phyloP scores from a whole-genome alignment of 1,140 invertebrate genomes.

The Patella vulgata region DNA sequence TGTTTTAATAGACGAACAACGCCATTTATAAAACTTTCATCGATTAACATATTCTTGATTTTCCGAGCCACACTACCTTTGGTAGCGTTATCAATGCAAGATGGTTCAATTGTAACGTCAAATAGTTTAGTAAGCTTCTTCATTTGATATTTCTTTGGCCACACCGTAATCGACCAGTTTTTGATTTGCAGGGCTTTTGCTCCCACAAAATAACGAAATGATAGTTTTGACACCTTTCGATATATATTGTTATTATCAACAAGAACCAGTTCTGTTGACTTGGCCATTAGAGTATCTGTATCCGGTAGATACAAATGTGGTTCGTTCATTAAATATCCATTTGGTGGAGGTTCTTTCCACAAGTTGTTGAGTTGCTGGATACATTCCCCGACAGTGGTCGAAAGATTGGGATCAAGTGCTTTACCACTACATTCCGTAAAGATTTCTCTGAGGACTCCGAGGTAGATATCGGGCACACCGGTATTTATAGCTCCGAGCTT shows the following conservation, averaged over 20 bases:
- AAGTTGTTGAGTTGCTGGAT: constrained; percentile 33
- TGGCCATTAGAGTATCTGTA: constrained; percentile 9
- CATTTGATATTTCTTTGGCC: too few relatives aligned
- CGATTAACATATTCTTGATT: constrained; percentile 26
- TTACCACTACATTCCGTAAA: constrained; percentile 21
- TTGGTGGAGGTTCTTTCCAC: neutral
- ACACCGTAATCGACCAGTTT: constrained; percentile 7
- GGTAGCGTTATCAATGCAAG: too few relatives aligned
- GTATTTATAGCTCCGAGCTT: too few relatives aligned
- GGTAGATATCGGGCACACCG: too few relatives aligned
- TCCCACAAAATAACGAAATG: constrained; percentile 22
- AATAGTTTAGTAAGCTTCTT: too few relatives aligned
- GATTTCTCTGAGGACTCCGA: constrained; percentile 28
- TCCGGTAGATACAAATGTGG: constrained; percentile 45
- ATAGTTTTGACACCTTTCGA: constrained; percentile 7
- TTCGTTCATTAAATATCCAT: constrained; percentile 8
- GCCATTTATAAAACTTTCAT: constrained; percentile 28
- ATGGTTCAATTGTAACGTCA: too few relatives aligned
- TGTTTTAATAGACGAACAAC: constrained; percentile 28
- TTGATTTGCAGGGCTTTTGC: constrained; percentile 16
- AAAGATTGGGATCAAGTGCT: constrained; percentile 37
- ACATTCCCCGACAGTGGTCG: constrained; percentile 31
- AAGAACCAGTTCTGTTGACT: constrained; percentile 28
- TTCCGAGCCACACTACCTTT: too few relatives aligned
- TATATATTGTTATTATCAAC: constrained; percentile 17